Percentiles rank a stretch among this genome's conserved stretches.
Conservation (phyloP, 1,140 invertebrate species). For the Diorhabda elongata region DNA sequence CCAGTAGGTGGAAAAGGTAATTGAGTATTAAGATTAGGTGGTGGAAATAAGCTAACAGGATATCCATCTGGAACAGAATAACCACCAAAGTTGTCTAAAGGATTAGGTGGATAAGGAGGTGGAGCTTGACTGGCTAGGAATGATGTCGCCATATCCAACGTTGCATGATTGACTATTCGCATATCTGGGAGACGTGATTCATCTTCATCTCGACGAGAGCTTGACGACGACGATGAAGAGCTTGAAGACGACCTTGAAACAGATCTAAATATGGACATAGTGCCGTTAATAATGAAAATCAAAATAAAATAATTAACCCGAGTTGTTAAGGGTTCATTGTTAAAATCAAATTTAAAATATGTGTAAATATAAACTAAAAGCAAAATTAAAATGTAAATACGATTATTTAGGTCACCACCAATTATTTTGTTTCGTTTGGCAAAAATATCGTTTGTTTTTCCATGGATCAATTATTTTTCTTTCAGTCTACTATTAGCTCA, state of each 20-base stretch:
- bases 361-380: no score
- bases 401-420: no score
- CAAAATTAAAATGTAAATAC: no score
- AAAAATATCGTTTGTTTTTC: no score
- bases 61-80: constrained; percentile 41
- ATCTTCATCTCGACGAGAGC: constrained; percentile 49
- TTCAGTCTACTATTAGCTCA: no score
- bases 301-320: neutral
- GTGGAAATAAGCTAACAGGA: constrained; percentile 49
- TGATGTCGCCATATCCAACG: constrained; percentile 49
- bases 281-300: neutral
- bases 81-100: constrained; percentile 50
- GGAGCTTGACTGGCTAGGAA: constrained; percentile 50
- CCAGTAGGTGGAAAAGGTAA: constrained; percentile 61
- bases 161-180: constrained; percentile 47
- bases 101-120: constrained; percentile 43
- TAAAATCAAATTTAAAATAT: no score
- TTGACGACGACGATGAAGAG: constrained; percentile 58
- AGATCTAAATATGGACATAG: neutral
- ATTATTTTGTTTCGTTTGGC: no score
- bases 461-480: no score
- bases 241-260: constrained; percentile 56
- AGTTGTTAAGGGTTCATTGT: no score
- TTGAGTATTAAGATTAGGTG: constrained; percentile 53
- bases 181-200: constrained; percentile 39